Percentiles rank a stretch among this genome's conserved stretches.
phyloP scores from a whole-genome alignment of 2,113 vertebrate genomes.

The Tursiops truncatus region DNA sequence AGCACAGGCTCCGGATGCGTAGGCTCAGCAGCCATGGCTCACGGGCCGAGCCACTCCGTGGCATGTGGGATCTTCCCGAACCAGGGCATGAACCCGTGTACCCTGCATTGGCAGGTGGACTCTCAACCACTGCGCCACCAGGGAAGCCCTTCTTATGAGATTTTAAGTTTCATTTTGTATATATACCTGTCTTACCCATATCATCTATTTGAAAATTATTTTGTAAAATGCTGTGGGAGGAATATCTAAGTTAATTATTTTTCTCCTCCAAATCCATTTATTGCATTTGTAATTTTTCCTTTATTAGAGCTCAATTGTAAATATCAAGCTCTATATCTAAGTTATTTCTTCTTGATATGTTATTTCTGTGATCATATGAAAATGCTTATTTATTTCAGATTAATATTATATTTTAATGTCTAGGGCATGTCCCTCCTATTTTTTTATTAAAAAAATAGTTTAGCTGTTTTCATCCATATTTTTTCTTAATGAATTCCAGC shows the following conservation, averaged over 20 bases:
- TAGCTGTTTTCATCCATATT: not conserved
- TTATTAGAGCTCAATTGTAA: conserved; percentile 27
- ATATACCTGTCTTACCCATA: not conserved
- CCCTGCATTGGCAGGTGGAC: too few species aligned
- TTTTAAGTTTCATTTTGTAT: not conserved
- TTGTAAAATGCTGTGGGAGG: not conserved
- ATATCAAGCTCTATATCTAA: not conserved
- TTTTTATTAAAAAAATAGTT: not conserved
- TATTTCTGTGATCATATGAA: not conserved
- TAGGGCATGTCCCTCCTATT: not conserved
- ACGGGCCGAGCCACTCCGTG: too few species aligned
- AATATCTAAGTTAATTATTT: conserved; percentile 17
- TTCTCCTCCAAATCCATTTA: not conserved
- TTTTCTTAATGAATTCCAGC: not conserved
- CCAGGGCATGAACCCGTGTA: too few species aligned
- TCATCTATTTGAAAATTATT: conserved; percentile 33
- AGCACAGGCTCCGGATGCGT: too few species aligned
- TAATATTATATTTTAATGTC: not conserved
- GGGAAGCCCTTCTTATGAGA: not conserved
- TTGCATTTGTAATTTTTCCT: conserved; percentile 43
- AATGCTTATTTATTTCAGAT: conserved; percentile 6
- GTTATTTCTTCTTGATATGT: not conserved
- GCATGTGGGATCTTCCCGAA: too few species aligned
- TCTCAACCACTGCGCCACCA: too few species aligned
- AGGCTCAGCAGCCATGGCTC: too few species aligned